Conservation (phyloP, 92 coral and sea anemone genomes). For the Virgularia gustaviana region DNA sequence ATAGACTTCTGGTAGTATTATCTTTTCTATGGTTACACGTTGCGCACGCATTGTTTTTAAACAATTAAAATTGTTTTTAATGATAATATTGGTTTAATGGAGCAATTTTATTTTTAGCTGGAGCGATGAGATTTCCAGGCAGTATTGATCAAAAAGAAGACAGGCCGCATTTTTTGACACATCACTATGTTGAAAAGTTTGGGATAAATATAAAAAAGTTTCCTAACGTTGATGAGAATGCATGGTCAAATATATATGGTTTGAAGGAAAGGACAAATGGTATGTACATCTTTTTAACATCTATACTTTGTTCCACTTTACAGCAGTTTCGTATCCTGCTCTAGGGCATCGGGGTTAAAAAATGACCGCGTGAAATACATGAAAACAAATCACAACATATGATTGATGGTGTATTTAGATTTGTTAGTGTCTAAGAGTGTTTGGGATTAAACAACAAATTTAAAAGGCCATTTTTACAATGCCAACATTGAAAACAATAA, state of each 20-base stretch:
- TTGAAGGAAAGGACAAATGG: not conserved
- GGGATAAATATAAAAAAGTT: slow-evolving; percentile 32
- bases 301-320: not conserved
- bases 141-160: not conserved
- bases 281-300: not conserved
- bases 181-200: slow-evolving; percentile 32
- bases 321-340: too few relatives aligned
- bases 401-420: too few relatives aligned
- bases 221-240: slow-evolving; percentile 13
- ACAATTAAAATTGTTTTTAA: too few relatives aligned
- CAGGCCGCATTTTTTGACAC: slow-evolving; percentile 46
- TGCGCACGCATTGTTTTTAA: too few relatives aligned
- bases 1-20: too few relatives aligned
- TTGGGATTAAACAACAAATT: too few relatives aligned
- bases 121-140: slow-evolving; percentile 43
- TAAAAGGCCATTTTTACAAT: too few relatives aligned
- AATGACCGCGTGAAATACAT: not conserved
- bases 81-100: too few relatives aligned
- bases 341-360: not conserved
- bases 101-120: slow-evolving; percentile 46
- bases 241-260: not conserved
- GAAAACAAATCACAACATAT: too few relatives aligned
- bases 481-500: too few relatives aligned
- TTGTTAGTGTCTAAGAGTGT: too few relatives aligned
- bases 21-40: too few relatives aligned